Conservation (phyloP, 2,797 vertebrate genomes). For the Trachurus trachurus region DNA sequence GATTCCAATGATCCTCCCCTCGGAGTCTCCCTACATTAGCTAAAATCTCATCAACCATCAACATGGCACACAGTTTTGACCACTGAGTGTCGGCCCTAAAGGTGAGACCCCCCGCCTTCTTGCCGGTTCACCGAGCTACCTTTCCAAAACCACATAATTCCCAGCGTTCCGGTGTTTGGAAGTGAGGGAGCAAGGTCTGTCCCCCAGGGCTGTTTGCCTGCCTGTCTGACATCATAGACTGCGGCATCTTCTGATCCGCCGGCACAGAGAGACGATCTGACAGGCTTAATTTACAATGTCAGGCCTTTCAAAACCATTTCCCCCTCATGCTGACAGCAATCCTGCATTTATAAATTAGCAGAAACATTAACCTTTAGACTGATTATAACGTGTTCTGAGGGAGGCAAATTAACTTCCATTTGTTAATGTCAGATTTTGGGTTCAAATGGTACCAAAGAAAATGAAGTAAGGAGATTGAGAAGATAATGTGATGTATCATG, state of each 20-base stretch:
- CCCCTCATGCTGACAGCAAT: slow-evolving; percentile 87
- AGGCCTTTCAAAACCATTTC: slow-evolving; percentile 88
- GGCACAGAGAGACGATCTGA: slow-evolving; percentile 84
- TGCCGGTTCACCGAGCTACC: slow-evolving; percentile 49
- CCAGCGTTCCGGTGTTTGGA: slow-evolving; percentile 68
- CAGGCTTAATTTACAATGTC: slow-evolving; percentile 90
- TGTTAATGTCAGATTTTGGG: slow-evolving; percentile 86
- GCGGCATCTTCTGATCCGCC: slow-evolving; percentile 85
- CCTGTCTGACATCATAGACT: slow-evolving; percentile 86
- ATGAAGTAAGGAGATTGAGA: slow-evolving; percentile 74
- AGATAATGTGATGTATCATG: slow-evolving; percentile 70
- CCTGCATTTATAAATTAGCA: slow-evolving; percentile 90
- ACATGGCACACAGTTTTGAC: slow-evolving; percentile 56
- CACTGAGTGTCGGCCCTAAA: slow-evolving; percentile 51
- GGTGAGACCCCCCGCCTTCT: slow-evolving; percentile 58
- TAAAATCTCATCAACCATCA: slow-evolving; percentile 69
- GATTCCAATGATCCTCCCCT: slow-evolving; percentile 44
- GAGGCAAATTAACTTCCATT: slow-evolving; percentile 87
- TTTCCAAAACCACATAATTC: slow-evolving; percentile 74
- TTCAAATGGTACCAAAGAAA: slow-evolving; percentile 74
- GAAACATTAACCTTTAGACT: slow-evolving; percentile 91
- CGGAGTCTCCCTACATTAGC: slow-evolving; percentile 63
- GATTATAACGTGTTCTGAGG: slow-evolving; percentile 86
- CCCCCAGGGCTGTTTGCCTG: slow-evolving; percentile 84
- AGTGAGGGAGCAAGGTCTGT: slow-evolving; percentile 75